Evolutionary conservation across 1,140 invertebrate genomes (phyloP).

Genomic region (Steinernema khuongi): DNA sequence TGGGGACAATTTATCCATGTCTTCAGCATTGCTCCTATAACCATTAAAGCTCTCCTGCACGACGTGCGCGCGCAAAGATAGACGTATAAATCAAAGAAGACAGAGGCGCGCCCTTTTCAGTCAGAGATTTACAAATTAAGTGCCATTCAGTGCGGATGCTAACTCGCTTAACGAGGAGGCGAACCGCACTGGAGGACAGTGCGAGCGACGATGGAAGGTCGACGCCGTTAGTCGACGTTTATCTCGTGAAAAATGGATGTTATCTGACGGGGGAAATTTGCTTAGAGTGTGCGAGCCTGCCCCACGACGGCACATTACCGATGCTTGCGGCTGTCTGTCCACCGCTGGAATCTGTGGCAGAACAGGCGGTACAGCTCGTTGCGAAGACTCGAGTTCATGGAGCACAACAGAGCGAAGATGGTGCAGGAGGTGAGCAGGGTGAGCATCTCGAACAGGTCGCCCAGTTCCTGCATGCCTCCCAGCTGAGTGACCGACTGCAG

Average conservation of each 20-base stretch:
- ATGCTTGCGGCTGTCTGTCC: neutral
- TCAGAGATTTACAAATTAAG: no score
- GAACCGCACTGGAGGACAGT: neutral
- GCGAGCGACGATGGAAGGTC: neutral
- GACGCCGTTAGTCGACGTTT: neutral
- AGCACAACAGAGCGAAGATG: slow-evolving; percentile 47
- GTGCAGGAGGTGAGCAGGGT: slow-evolving; percentile 49
- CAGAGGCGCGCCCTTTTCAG: no score
- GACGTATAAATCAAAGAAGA: no score
- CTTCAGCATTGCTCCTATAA: no score
- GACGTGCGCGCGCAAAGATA: no score
- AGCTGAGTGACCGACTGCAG: slow-evolving; percentile 23
- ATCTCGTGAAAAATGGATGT: slow-evolving; percentile 7
- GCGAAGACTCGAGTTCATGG: slow-evolving; percentile 37
- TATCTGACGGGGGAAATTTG: neutral
- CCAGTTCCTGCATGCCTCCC: slow-evolving; percentile 29
- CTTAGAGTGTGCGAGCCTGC: slow-evolving; percentile 1
- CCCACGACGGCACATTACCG: neutral
- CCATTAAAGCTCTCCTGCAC: no score
- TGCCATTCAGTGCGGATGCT: neutral
- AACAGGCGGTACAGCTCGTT: neutral
- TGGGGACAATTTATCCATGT: no score
- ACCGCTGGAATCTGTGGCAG: neutral
- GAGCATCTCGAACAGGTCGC: slow-evolving; percentile 48
- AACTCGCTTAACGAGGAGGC: neutral